Evolutionary conservation across 2,888 invertebrate species (phyloP).

Genomic region (Aphodius sticticus): DNA sequence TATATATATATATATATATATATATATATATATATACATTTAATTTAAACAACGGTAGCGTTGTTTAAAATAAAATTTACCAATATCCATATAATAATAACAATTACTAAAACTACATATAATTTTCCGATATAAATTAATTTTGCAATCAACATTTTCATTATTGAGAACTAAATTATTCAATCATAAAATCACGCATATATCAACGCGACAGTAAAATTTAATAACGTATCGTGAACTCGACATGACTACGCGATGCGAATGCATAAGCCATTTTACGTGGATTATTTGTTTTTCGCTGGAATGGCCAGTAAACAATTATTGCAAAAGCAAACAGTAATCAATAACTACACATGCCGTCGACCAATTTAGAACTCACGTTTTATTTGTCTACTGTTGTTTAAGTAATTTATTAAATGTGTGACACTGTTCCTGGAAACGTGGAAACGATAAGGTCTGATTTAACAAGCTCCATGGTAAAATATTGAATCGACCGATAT

Average conservation of each 20-base stretch:
- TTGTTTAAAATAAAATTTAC: background rate
- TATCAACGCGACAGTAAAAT: background rate
- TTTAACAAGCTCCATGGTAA: background rate
- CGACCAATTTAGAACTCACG: background rate
- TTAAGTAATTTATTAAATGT: background rate
- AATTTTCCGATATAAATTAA: background rate
- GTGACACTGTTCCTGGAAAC: background rate
- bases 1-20: no score
- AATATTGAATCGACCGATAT: background rate
- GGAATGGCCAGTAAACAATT: background rate
- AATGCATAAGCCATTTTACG: background rate
- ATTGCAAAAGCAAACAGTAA: background rate
- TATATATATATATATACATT: no score
- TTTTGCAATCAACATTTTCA: background rate
- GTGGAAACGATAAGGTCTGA: background rate
- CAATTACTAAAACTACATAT: background rate
- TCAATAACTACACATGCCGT: background rate
- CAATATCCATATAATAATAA: background rate
- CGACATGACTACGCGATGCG: background rate
- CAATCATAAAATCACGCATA: background rate
- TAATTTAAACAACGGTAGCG: no score
- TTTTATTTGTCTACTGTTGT: background rate
- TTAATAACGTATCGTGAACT: background rate
- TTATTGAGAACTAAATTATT: slow-evolving; percentile 4
- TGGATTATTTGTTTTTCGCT: background rate